Base-by-base conservation (phyloP, 2,113 vertebrate species). In the Forbesichthys papilliferus region DNA sequence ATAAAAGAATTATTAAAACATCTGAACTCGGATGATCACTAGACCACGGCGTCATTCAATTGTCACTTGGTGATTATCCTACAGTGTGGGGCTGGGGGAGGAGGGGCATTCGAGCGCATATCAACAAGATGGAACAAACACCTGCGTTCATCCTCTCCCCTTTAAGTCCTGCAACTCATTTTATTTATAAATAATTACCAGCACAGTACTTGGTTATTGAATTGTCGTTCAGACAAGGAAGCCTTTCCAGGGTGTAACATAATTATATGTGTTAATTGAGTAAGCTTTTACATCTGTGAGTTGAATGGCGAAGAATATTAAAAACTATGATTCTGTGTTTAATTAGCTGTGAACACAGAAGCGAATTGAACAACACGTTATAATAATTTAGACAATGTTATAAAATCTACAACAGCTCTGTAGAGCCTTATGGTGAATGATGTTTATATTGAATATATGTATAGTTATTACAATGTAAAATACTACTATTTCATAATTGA, bases 171-270 rank as follows among this genome's bases (percentile, higher is more conserved):
- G 92, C 90, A 92, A 96, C 94, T 96, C 95, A 96, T 96, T 95
- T 94, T 96, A 96, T 96, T 95, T 93, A 95, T 95, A 95, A 96
- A 95, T 96, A 96, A 97, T 96, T 94, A 94, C 93, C 94, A 93
- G 91, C 92, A 93, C 93, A 92, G 94, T 93, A 92, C 92, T 94
- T 92, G 94, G 94, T 96, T 96, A 96, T 96, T 93, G 90, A 94
- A 96, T 95, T 94, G 92, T 94, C 89, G 94, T 93, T 93, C 95
- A 95, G 95, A 95, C 96, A 96, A 93, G 93, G 93, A 94, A 95
- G 86, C 94, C 93, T 95, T 95, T 94, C 93, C 92, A 94, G 95
- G 93, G 95, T 94, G 92, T 94, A 94, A 95, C 94, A 79, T 91
- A 90, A 92, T 92, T 90, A 89, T 71, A 74, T 63, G 84, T 83